These are phyloP conservation scores for Dendrolimus punctatus DNA, from an alignment of 1,140 invertebrate species.

Conservation along the genomic window DNA sequence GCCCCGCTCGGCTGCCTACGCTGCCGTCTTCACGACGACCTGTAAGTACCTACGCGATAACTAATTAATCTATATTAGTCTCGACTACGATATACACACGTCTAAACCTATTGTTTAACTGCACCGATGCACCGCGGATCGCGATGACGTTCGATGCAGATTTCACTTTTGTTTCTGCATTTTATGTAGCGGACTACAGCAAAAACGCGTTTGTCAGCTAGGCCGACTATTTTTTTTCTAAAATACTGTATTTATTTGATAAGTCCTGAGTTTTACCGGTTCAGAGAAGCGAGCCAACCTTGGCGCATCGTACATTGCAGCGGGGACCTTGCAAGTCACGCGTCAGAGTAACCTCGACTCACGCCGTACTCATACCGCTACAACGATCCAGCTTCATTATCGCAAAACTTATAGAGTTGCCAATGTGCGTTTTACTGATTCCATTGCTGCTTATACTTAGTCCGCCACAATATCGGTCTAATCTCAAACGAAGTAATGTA, in stretches of 20 bases:
- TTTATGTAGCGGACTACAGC: not conserved
- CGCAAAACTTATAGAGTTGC: conserved; percentile 21
- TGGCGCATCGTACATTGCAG: conserved; percentile 70
- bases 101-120: conserved; percentile 28
- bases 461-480: not conserved
- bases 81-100: conserved; percentile 11
- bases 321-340: conserved; percentile 70
- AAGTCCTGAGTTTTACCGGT: conserved; percentile 35
- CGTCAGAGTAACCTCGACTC: conserved; percentile 69
- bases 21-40: conserved; percentile 26
- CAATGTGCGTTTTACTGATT: conserved; percentile 16
- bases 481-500: conserved; percentile 22
- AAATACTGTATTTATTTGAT: conserved; percentile 11
- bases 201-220: not conserved
- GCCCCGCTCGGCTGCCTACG: conserved; percentile 18
- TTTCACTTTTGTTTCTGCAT: conserved; percentile 40
- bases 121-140: conserved; percentile 29
- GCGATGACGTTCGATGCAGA: conserved; percentile 35
- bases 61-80: conserved; percentile 7
- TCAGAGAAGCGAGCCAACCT: conserved; percentile 60
- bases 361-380: conserved; percentile 56
- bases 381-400: conserved; percentile 37
- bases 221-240: not conserved
- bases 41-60: conserved; percentile 16
- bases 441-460: conserved; percentile 32